Percentiles rank a stretch among this genome's conserved stretches.
phyloP scores from a whole-genome alignment of 92 coral and sea anemone species.

The Umimayanthus chanpuru region DNA sequence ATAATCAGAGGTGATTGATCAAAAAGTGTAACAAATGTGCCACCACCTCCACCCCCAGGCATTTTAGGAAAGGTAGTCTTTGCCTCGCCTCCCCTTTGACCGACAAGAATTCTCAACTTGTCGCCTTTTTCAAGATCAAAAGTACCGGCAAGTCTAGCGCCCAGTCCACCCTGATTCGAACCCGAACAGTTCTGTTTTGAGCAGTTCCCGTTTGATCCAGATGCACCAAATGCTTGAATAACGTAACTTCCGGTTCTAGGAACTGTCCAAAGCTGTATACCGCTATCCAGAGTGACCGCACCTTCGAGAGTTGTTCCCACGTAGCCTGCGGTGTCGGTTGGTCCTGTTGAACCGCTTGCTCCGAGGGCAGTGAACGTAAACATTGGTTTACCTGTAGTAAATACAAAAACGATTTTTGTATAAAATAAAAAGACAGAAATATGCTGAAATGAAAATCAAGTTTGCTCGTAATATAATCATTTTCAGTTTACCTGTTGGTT shows the following conservation, averaged over 20 bases:
- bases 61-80: not conserved
- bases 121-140: constrained; percentile 53
- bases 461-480: not conserved
- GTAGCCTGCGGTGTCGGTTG: constrained; percentile 62
- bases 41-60: constrained; percentile 88
- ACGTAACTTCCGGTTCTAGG: constrained; percentile 73
- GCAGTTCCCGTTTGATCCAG: constrained; percentile 91
- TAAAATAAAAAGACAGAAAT: not conserved
- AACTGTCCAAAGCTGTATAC: constrained; percentile 84
- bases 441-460: not conserved
- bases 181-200: constrained; percentile 36
- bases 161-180: constrained; percentile 72
- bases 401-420: too few relatives aligned
- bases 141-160: constrained; percentile 65
- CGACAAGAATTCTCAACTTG: constrained; percentile 63
- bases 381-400: not conserved
- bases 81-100: constrained; percentile 59
- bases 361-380: constrained; percentile 76
- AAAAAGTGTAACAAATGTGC: constrained; percentile 62
- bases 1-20: constrained; percentile 58
- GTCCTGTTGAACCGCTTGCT: constrained; percentile 71
- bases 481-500: not conserved
- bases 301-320: constrained; percentile 74
- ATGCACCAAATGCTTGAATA: constrained; percentile 84
- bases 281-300: constrained; percentile 60